Evolutionary conservation across 2,888 invertebrate genomes (phyloP).

Genomic region (Poecilobothrus nobilitatus): DNA sequence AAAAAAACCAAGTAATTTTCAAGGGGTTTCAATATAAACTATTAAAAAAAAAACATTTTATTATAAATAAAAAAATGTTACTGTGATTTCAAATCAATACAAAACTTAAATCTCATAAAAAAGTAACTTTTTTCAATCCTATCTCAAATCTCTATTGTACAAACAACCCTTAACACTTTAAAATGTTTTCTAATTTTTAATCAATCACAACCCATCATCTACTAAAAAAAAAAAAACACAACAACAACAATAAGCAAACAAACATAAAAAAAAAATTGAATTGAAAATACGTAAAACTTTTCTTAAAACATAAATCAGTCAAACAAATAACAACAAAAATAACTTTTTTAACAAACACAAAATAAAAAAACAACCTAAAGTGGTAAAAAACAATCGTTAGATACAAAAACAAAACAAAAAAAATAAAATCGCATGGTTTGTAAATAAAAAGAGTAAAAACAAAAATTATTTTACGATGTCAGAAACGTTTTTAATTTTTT

Average conservation of each 20-base stretch:
- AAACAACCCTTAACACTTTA: too few species aligned
- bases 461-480: not conserved
- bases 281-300: not conserved
- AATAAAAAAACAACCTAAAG: not conserved
- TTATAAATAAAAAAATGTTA: too few species aligned
- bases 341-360: not conserved
- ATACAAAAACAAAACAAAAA: not conserved
- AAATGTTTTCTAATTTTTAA: not conserved
- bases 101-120: too few species aligned
- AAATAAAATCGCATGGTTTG: not conserved
- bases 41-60: too few species aligned
- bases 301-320: constrained; percentile 1
- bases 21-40: too few species aligned
- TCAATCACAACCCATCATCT: constrained; percentile 1
- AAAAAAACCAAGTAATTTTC: too few species aligned
- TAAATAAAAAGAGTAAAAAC: too few species aligned
- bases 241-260: not conserved
- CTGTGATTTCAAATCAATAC: too few species aligned
- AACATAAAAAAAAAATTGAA: too few species aligned
- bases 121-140: too few species aligned
- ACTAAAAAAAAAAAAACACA: too few species aligned
- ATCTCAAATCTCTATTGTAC: too few species aligned
- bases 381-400: not conserved
- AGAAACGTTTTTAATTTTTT: not conserved
- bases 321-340: not conserved